Percentiles rank a stretch among this genome's conserved stretches.
Conservation (phyloP, 2,113 vertebrate genomes). For the Callorhinus ursinus region DNA sequence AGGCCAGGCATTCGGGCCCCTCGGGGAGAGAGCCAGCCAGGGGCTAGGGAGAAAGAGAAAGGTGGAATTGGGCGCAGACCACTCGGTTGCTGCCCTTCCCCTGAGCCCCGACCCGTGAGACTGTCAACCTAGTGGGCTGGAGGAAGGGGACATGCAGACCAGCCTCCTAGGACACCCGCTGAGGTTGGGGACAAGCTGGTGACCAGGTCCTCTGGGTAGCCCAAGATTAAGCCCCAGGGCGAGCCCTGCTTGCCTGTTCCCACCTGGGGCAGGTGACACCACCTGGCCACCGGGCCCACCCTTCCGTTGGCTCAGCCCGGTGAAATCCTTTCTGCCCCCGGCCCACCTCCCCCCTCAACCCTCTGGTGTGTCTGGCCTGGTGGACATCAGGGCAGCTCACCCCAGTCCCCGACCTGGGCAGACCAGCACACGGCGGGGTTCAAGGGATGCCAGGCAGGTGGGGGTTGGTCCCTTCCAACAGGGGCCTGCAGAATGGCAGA, state of each 20-base stretch:
- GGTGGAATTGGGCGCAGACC: not conserved
- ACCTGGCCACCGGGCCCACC: not conserved
- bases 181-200: not conserved
- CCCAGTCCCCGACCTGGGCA: not conserved
- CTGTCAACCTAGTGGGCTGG: rapidly evolving
- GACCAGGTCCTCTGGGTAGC: not conserved
- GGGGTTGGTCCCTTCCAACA: not conserved
- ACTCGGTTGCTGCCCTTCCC: not conserved
- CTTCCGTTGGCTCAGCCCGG: not conserved
- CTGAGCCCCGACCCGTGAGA: rapidly evolving
- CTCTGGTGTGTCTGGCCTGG: not conserved
- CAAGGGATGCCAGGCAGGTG: not conserved
- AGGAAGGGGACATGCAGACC: not conserved
- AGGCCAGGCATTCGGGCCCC: not conserved
- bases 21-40: not conserved
- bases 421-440: not conserved
- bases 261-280: not conserved
- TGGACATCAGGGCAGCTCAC: not conserved
- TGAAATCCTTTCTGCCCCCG: not conserved
- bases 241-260: not conserved
- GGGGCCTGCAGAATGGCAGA: not conserved
- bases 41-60: not conserved
- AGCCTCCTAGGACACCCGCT: rapidly evolving
- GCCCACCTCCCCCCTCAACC: not conserved
- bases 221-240: not conserved